Conservation (phyloP, 2,888 invertebrate genomes). For the Lucinisca nassula region DNA sequence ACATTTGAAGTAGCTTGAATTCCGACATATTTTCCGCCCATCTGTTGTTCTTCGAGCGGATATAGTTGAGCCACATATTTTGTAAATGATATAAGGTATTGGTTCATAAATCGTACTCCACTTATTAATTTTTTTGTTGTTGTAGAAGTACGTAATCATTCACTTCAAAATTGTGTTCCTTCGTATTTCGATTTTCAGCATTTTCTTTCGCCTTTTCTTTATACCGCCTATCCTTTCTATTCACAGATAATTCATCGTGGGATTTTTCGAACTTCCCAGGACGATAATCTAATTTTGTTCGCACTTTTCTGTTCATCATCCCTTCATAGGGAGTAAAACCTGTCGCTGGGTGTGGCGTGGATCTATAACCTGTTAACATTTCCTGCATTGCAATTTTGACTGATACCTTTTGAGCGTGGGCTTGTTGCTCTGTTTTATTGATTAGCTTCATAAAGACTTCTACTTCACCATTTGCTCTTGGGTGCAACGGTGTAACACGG, state of each 20-base stretch:
- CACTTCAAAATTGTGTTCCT: not conserved
- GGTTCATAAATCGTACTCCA: not conserved
- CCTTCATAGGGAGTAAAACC: not conserved
- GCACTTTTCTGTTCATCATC: not conserved
- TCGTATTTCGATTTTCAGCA: slow-evolving; percentile 3
- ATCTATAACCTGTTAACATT: not conserved
- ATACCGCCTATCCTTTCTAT: not conserved
- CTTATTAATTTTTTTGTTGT: not conserved
- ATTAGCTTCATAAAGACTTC: slow-evolving; percentile 5
- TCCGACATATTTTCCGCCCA: too few species aligned
- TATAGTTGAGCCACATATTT: not conserved
- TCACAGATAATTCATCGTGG: not conserved
- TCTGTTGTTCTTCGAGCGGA: not conserved
- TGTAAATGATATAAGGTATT: not conserved
- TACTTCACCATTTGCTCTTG: too few species aligned
- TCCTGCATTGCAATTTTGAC: not conserved
- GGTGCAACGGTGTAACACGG: not conserved
- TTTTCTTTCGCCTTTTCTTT: not conserved
- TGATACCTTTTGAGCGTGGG: not conserved
- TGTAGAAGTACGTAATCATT: not conserved
- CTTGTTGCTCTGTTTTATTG: slow-evolving; percentile 2
- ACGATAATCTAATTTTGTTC: not conserved
- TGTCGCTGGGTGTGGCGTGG: slow-evolving; percentile 6
- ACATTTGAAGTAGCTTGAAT: not conserved
- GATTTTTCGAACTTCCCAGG: not conserved